phyloP scores from a whole-genome alignment of 2,888 invertebrate species.

The Ptilodon capucinus region DNA sequence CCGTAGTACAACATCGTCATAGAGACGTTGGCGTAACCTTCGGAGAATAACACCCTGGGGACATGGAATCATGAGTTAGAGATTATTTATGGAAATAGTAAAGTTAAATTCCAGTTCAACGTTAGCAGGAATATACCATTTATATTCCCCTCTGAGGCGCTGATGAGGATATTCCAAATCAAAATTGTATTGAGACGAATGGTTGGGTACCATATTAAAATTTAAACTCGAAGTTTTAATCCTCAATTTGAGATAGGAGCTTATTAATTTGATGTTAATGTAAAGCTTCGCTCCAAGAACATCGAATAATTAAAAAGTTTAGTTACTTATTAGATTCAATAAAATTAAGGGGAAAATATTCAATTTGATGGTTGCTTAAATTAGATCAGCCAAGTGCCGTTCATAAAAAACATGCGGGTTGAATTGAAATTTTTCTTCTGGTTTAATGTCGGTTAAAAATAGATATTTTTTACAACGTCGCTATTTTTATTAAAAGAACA shows the following conservation, averaged over 20 bases:
- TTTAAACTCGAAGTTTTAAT: neutral
- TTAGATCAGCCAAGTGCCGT: neutral
- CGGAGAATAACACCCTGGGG: constrained; percentile 81
- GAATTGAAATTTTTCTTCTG: too few species aligned
- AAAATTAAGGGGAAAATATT: neutral
- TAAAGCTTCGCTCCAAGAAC: neutral
- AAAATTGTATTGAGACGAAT: neutral
- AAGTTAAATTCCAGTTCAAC: too few species aligned
- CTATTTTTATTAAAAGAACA: too few species aligned
- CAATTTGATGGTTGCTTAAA: neutral
- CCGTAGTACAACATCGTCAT: constrained; percentile 85
- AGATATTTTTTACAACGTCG: too few species aligned
- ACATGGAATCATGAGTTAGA: neutral
- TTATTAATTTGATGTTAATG: constrained; percentile 15
- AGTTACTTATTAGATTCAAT: neutral
- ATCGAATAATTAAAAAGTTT: constrained; percentile 19
- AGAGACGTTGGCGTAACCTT: constrained; percentile 81
- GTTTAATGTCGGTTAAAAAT: too few species aligned
- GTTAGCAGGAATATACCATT: neutral
- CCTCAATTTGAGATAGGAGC: constrained; percentile 4
- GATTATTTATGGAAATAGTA: too few species aligned
- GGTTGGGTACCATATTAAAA: neutral
- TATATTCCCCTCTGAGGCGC: neutral
- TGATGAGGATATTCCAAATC: neutral
- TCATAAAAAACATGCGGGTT: too few species aligned